phyloP scores from a whole-genome alignment of 1,140 invertebrate genomes.

The Panulirus ornatus region DNA sequence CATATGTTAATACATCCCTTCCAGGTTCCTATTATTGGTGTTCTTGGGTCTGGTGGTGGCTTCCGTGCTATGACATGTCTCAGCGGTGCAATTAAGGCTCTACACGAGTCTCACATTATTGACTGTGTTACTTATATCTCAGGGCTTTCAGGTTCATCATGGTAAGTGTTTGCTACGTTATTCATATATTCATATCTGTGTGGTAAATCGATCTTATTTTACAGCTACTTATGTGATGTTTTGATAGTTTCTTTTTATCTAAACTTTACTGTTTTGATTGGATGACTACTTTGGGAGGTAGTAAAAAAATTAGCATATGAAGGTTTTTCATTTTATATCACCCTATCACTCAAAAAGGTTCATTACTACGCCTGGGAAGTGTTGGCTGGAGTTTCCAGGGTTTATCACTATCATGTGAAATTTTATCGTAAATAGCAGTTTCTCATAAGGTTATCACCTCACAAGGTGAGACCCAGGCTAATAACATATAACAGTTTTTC shows the following conservation, averaged over 20 bases:
- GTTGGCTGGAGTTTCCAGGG: no score
- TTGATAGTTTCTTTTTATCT: not conserved
- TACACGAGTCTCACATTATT: conserved; percentile 78
- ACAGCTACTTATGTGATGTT: not conserved
- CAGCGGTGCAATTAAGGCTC: conserved; percentile 79
- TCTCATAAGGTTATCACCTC: no score
- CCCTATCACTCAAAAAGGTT: no score
- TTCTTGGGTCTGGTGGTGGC: conserved; percentile 81
- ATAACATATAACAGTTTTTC: no score
- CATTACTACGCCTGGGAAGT: no score
- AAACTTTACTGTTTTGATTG: not conserved
- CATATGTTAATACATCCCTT: no score
- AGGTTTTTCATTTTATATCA: no score
- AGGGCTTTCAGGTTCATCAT: conserved; percentile 80
- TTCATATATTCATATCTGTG: not conserved
- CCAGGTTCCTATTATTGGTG: conserved; percentile 79
- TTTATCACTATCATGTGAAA: no score
- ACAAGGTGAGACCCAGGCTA: no score
- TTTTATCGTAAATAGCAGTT: no score
- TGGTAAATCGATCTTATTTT: not conserved
- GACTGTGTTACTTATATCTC: conserved; percentile 79
- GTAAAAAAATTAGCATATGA: no score
- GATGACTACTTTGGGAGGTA: no score
- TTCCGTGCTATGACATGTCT: conserved; percentile 80
- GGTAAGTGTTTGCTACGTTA: conserved; percentile 76